These are phyloP conservation scores for Chelidonichthys spinosus DNA, from an alignment of 2,797 vertebrate species.

Conservation along the genomic window DNA sequence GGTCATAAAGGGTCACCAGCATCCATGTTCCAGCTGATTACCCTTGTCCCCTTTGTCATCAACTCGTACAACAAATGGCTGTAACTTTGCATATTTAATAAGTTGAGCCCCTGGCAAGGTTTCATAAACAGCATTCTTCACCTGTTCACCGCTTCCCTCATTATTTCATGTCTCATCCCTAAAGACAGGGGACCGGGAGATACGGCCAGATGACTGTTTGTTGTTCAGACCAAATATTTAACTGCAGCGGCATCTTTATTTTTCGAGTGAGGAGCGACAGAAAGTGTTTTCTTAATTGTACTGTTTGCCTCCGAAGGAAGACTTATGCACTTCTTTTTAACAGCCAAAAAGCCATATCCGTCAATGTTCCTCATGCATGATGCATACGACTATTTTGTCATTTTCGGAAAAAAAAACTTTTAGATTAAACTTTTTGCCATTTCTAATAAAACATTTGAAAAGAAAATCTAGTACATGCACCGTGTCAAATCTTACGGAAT, in stretches of 20 bases:
- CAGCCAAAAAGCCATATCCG: conserved; percentile 66
- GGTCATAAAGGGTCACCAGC: conserved; percentile 44
- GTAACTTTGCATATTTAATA: conserved; percentile 64
- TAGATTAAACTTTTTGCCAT: conserved; percentile 65
- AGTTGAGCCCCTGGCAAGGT: conserved; percentile 70
- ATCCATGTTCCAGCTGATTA: conserved; percentile 54
- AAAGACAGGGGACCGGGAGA: conserved; percentile 25
- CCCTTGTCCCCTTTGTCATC: conserved; percentile 55
- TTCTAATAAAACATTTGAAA: conserved; percentile 55
- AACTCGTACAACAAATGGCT: conserved; percentile 64
- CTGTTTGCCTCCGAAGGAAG: conserved; percentile 62
- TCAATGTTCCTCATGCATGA: conserved; percentile 70
- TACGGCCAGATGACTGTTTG: conserved; percentile 25
- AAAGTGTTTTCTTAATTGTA: conserved; percentile 58
- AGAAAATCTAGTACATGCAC: conserved; percentile 9
- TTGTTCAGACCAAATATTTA: conserved; percentile 32
- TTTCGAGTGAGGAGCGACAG: conserved; percentile 7
- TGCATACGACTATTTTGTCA: conserved; percentile 69
- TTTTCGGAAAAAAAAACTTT: conserved; percentile 69
- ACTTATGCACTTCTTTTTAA: conserved; percentile 60
- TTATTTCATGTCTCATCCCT: conserved; percentile 52
- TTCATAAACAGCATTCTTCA: conserved; percentile 61
- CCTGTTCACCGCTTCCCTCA: conserved; percentile 47
- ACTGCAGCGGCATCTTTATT: conserved; percentile 46
- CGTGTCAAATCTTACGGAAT: not conserved